phyloP scores from a whole-genome alignment of 2,797 vertebrate genomes.

The Coilia nasus region DNA sequence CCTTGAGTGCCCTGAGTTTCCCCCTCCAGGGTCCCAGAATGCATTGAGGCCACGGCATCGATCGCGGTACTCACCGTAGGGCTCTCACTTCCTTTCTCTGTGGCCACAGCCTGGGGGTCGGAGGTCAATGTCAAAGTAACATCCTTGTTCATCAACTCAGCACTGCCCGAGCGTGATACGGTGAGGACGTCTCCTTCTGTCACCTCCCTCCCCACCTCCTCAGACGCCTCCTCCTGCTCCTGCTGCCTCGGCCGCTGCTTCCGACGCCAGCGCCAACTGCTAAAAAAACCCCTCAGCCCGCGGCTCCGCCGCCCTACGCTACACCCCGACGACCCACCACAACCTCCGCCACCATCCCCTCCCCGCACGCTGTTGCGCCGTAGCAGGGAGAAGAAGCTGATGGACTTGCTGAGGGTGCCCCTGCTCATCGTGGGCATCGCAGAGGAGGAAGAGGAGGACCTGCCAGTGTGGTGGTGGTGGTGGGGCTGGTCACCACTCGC shows the following conservation, averaged over 20 bases:
- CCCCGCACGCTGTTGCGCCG: slow-evolving; percentile 83
- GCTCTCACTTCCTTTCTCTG: slow-evolving; percentile 25
- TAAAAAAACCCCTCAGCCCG: slow-evolving; percentile 90
- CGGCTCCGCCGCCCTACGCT: slow-evolving; percentile 84
- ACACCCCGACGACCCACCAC: slow-evolving; percentile 56
- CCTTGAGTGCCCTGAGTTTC: slow-evolving; percentile 52
- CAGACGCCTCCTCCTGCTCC: slow-evolving; percentile 63
- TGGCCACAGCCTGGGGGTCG: slow-evolving; percentile 72
- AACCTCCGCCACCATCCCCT: slow-evolving; percentile 70
- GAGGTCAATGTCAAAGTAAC: slow-evolving; percentile 76
- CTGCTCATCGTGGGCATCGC: slow-evolving; percentile 26
- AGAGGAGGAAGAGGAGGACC: slow-evolving; percentile 23
- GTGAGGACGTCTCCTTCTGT: slow-evolving; percentile 60
- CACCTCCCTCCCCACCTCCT: slow-evolving; percentile 58
- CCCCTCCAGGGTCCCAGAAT: slow-evolving; percentile 65
- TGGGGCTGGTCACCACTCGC: slow-evolving; percentile 51
- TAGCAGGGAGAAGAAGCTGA: slow-evolving; percentile 95
- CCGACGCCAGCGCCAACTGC: slow-evolving; percentile 91
- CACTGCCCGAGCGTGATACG: slow-evolving; percentile 75
- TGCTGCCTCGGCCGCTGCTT: slow-evolving; percentile 82
- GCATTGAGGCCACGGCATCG: slow-evolving; percentile 20
- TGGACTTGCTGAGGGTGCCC: slow-evolving; percentile 87
- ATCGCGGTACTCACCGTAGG: neutral
- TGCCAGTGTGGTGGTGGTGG: neutral
- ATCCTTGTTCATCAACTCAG: slow-evolving; percentile 79